Percentiles rank a stretch among this genome's conserved stretches.
These are phyloP conservation scores for Agriopis leucophaearia DNA, from an alignment of 2,888 invertebrate species.

Conservation along the genomic window DNA sequence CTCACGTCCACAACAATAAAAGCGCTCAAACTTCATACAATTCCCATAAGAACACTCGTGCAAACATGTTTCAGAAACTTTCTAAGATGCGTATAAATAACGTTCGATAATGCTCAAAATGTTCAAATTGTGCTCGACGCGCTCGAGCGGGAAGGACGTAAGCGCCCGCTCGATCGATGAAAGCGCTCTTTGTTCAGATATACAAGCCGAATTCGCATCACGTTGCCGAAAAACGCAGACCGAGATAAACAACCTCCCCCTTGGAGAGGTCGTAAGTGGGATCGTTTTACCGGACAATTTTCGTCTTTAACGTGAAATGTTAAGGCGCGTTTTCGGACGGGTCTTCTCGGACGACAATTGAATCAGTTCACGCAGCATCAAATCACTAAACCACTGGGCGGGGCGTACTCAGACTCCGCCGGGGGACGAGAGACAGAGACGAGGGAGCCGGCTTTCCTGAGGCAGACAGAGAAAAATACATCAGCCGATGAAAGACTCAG, in stretches of 20 bases:
- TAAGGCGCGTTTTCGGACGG: slow-evolving; percentile 79
- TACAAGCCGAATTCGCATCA: slow-evolving; percentile 85
- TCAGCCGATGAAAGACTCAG: slow-evolving; percentile 65
- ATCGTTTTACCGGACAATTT: slow-evolving; percentile 82
- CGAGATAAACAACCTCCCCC: slow-evolving; percentile 84
- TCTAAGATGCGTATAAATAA: slow-evolving; percentile 82
- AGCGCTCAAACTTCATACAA: slow-evolving; percentile 70
- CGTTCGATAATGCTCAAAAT: slow-evolving; percentile 79
- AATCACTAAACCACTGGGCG: slow-evolving; percentile 87
- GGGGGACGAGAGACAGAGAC: slow-evolving; percentile 79
- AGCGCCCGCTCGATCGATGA: slow-evolving; percentile 80
- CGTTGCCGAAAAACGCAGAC: slow-evolving; percentile 85
- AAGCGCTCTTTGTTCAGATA: slow-evolving; percentile 81
- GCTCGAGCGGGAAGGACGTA: slow-evolving; percentile 65
- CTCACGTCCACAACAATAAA: slow-evolving; percentile 63
- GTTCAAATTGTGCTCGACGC: slow-evolving; percentile 72
- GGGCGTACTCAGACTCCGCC: slow-evolving; percentile 83
- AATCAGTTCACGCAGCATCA: slow-evolving; percentile 87
- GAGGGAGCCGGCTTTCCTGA: slow-evolving; percentile 56
- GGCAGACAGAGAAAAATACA: slow-evolving; percentile 69
- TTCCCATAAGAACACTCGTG: slow-evolving; percentile 77
- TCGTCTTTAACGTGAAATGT: slow-evolving; percentile 80
- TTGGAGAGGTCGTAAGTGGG: slow-evolving; percentile 79
- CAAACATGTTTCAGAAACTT: slow-evolving; percentile 78
- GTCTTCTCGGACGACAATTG: slow-evolving; percentile 79